Percentiles rank a stretch among this genome's conserved stretches.
Evolutionary conservation across 2,888 invertebrate genomes (phyloP).

Genomic region (Hyles lineata): DNA sequence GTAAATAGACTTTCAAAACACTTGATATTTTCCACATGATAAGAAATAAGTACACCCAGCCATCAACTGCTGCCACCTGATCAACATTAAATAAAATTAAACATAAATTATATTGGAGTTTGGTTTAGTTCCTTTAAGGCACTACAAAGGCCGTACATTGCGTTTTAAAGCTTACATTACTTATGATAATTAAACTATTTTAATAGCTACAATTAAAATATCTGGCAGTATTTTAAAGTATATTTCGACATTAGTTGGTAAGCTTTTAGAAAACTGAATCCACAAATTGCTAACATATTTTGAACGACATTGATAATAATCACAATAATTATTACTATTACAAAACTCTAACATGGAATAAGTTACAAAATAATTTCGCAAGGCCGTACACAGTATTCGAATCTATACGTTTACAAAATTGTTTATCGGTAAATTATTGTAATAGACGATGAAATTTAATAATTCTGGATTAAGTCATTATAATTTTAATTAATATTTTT

Average conservation of each 20-base stretch:
- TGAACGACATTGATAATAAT: neutral
- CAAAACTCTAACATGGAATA: slow-evolving; percentile 2
- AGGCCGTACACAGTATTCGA: neutral
- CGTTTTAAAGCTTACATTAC: slow-evolving; percentile 73
- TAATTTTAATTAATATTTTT: no score
- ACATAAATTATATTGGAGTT: slow-evolving; percentile 66
- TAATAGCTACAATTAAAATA: slow-evolving; percentile 29
- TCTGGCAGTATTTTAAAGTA: neutral
- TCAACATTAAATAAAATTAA: slow-evolving; percentile 15
- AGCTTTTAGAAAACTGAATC: neutral
- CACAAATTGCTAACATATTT: neutral
- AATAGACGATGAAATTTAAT: neutral
- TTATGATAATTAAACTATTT: slow-evolving; percentile 35
- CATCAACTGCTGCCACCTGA: neutral
- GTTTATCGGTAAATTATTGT: neutral
- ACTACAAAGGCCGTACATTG: slow-evolving; percentile 74
- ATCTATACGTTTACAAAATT: no score
- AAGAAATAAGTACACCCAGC: neutral
- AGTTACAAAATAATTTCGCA: neutral
- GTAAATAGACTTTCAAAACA: neutral
- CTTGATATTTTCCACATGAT: neutral
- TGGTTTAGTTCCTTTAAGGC: slow-evolving; percentile 82
- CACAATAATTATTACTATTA: neutral
- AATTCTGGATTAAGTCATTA: no score
- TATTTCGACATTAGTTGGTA: neutral